Evolutionary conservation across 2,113 vertebrate species (phyloP), one percentile per base, ranked within the genome.

Genomic region (Fulica atra): DNA sequence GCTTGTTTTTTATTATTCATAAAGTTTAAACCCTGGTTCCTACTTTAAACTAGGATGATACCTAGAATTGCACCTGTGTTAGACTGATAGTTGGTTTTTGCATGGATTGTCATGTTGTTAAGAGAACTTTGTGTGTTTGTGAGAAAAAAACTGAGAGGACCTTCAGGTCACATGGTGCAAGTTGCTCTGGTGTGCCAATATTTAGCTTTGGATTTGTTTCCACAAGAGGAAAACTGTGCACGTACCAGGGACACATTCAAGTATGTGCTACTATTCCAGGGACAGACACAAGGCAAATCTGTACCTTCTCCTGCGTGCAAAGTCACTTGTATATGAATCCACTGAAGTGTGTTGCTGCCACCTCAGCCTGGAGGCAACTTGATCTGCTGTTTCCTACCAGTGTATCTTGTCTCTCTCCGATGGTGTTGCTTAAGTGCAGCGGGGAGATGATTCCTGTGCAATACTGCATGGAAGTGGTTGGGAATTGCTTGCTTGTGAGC

Each of bases 191-290:
- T n/a, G 11, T 87, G 24, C 48, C 28, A 38, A 10, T 42, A 21
- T 48, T 65, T 26, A 57, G 63, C 50, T 89, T 76, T n/a, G 70
- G 65, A 74, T 78, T 44, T 61, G 31, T 13, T 50, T 66, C 64
- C 17, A 33, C 2, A 1, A 68, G 78, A 68, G 33, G 35, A 56
- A 26, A 63, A 46, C 59, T 38, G 44, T 46, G 38, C 3, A 2
- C 9, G 2, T 13, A 9, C 24, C 3, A 17, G 26, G 29, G 28
- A 10, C 13, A 10, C 13, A 0, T 2, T 53, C 7, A 16, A 68
- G 19, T 28, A 35, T 4, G 1, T 11, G 3, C 15, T 42, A 1
- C 28, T 72, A 6, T 33, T 83, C 16, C 25, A 38, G 54, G 63
- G 21, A 9, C 36, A n/a, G 56, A 25, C n/a, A 4, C 8, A 23